Evolutionary conservation across 1,140 invertebrate species (phyloP).

Genomic region (Drosophila lini): DNA sequence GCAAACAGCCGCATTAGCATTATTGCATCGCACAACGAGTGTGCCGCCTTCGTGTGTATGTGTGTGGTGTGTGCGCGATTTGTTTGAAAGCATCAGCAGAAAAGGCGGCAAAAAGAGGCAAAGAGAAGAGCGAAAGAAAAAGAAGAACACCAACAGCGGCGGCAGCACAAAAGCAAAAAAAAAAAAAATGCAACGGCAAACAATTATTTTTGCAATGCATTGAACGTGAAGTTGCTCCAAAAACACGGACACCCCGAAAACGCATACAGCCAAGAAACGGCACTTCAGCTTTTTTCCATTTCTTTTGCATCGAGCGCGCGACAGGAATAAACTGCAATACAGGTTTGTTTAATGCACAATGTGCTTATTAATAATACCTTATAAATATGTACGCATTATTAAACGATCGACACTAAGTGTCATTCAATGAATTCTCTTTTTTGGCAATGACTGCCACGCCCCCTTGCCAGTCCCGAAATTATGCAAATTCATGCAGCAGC

Average conservation of each 20-base stretch:
- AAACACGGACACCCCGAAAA: conserved; percentile 45
- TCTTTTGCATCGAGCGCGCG: conserved; percentile 58
- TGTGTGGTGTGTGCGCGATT: conserved; percentile 31
- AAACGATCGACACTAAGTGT: conserved; percentile 36
- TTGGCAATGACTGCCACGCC: conserved; percentile 48
- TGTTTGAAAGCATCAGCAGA: conserved; percentile 72
- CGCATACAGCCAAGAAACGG: conserved; percentile 47
- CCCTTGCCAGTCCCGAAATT: conserved; percentile 52
- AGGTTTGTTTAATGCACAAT: conserved; percentile 71
- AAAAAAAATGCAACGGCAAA: conserved; percentile 76
- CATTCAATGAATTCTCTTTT: conserved; percentile 28
- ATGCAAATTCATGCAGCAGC: conserved; percentile 72
- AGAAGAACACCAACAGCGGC: conserved; percentile 23
- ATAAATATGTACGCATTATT: conserved; percentile 42
- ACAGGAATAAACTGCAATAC: conserved; percentile 70
- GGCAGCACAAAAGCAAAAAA: conserved; percentile 46
- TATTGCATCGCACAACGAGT: conserved; percentile 34
- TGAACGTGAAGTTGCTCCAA: conserved; percentile 62
- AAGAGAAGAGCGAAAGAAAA: conserved; percentile 33
- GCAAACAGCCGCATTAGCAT: conserved; percentile 49
- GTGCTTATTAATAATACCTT: conserved; percentile 44
- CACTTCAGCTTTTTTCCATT: conserved; percentile 34
- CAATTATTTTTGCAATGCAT: conserved; percentile 73
- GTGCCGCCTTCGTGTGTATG: conserved; percentile 24
- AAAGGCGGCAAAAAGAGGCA: conserved; percentile 69